Evolutionary conservation across 1,140 invertebrate species (phyloP), one percentile per base, ranked within the genome.

Genomic region (Drosophila fuyamai): DNA sequence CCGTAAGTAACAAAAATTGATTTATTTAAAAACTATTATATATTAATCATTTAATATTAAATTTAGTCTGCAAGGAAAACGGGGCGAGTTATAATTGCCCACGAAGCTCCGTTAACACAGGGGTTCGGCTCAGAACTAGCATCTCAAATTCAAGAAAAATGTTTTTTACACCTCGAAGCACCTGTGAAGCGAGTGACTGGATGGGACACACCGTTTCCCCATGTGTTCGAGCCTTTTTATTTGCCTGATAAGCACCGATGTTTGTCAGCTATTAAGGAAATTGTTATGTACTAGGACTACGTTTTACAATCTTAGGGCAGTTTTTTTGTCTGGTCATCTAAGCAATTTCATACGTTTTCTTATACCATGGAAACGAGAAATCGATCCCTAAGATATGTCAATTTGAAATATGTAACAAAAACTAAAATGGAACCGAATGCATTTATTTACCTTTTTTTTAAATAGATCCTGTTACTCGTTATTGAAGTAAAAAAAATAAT

Each of bases 131-230:
- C 98, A n/a, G 99, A 99, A 94, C 93, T 99, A 10, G 97, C 98
- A 27, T 97, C 98, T 1, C 96, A 96, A 7, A 96, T 99, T 81
- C 98, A 99, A 95, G 95, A 97, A 82, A 96, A 98, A 82, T 99
- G 98, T 92, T 99, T 99, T 92, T 94, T 99, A 38, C 94, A 98
- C 92, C 94, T 99, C 62, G 98, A 99, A 93, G 97, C 98, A 7
- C 99, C 99, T 0, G 94, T 99, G 13, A 93, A 94, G 50, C 94
- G 99, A 90, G 97, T 99, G 4, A 96, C 97, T 48, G 99, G 99
- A n/a, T 98, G 97, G 94, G 99, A 99, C 93, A 98, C 98, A 5
- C 98, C 99, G 4, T 99, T 99, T 93, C 97, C 99, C 7, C 97
- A 98, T 93, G 94, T 99, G 4, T 99, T 96, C 93, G 99, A 99